Conservation (phyloP, 2,888 invertebrate genomes). For the Hymenopus coronatus region DNA sequence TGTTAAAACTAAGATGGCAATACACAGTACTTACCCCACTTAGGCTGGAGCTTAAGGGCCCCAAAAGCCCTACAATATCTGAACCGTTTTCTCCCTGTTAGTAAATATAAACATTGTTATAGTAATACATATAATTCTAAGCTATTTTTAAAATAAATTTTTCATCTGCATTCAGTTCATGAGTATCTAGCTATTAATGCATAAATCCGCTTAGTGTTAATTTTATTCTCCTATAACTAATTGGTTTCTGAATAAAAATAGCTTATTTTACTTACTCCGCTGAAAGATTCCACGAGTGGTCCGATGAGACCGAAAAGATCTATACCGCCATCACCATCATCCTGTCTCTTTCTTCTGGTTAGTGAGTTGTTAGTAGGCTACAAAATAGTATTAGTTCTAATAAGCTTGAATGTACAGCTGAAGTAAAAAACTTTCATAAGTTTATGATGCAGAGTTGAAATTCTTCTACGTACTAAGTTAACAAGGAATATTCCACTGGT, state of each 20-base stretch:
- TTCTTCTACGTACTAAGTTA: too few species aligned
- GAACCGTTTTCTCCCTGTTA: constrained; percentile 1
- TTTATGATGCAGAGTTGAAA: too few species aligned
- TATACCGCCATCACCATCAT: neutral
- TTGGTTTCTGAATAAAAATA: neutral
- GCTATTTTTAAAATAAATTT: neutral
- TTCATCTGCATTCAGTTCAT: too few species aligned
- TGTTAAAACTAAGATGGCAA: too few species aligned
- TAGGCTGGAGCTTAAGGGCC: constrained; percentile 9
- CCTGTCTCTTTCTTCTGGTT: neutral
- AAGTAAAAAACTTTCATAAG: too few species aligned
- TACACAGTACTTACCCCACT: constrained; percentile 11
- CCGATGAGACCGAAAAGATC: neutral
- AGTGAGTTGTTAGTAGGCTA: neutral
- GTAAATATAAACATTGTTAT: neutral
- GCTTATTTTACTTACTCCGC: neutral
- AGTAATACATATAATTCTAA: too few species aligned
- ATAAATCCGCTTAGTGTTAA: too few species aligned
- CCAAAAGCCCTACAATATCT: constrained; percentile 3
- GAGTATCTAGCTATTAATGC: too few species aligned
- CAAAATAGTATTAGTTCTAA: neutral
- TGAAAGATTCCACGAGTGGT: neutral
- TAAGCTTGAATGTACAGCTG: neutral
- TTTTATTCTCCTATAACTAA: too few species aligned
- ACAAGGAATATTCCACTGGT: too few species aligned